Percentiles rank a stretch among this genome's conserved stretches.
Conservation (phyloP, 1,140 invertebrate species). For the Drosophila insularis region DNA sequence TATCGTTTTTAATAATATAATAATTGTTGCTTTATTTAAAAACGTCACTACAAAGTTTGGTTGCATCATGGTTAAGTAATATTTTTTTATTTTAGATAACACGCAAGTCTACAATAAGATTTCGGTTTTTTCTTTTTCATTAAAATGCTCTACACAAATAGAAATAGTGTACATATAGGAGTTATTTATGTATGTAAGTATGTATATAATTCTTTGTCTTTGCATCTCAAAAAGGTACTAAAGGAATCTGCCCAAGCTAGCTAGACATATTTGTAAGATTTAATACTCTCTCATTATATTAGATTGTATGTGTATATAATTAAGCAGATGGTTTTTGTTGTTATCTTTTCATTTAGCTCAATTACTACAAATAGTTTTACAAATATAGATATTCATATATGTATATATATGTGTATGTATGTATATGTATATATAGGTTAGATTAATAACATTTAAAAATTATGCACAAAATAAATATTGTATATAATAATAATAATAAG, state of each 20-base stretch:
- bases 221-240: constrained; percentile 69
- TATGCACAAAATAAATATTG: constrained; percentile 72
- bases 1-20: constrained; percentile 64
- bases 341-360: constrained; percentile 36
- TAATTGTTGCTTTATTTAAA: constrained; percentile 79
- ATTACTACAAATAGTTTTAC: constrained; percentile 59
- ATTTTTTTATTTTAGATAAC: constrained; percentile 77
- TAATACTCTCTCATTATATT: constrained; percentile 21
- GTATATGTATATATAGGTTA: constrained; percentile 33
- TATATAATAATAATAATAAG: constrained; percentile 41
- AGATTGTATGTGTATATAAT: constrained; percentile 12
- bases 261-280: constrained; percentile 13
- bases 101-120: constrained; percentile 55
- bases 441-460: constrained; percentile 61
- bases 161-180: constrained; percentile 58
- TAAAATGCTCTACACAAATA: constrained; percentile 74
- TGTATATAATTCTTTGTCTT: constrained; percentile 51
- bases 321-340: not conserved
- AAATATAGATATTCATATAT: constrained; percentile 53
- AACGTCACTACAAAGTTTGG: constrained; percentile 81
- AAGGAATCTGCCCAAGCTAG: constrained; percentile 57
- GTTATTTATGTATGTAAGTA: constrained; percentile 16
- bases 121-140: constrained; percentile 31
- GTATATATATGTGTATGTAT: constrained; percentile 35
- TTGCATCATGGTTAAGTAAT: constrained; percentile 74